Base-by-base conservation (phyloP, 2,888 invertebrate species). In the Helleia helle region DNA sequence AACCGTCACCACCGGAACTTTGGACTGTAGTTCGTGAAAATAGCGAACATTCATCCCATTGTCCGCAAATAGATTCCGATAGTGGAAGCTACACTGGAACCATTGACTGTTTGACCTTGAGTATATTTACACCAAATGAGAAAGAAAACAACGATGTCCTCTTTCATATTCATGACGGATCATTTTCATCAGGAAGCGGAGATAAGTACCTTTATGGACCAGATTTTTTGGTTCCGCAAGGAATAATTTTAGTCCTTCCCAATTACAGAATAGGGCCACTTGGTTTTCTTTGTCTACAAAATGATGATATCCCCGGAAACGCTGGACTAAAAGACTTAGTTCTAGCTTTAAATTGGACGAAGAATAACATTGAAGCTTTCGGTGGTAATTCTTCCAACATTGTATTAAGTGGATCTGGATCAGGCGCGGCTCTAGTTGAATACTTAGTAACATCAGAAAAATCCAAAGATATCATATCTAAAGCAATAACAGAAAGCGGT, bases 251-350 rank as follows among this genome's bases (percentile, higher is more conserved):
- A 11, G 69, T 80, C 26, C 46, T 79, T 42, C 77, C 79, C 4
- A 80, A 80, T 54, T 80, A 76, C 50, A 66, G 80, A 55, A 52
- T 77, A 3, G 77, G 84, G 6, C 57, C 73, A 7, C 58, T 81
- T 11, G 86, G 85, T 29, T 85, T 83, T 48, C 45, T 84, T 30
- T 77, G 76, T 47, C 44, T 71, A 34, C 59, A 57, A 42, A 72
- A 74, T 29, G 58, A 57, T 24, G 61, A 60, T 0, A 72, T 65
- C 6, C 73, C 68, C n/a, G 81, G 81, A 6, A 83, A 83, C 40
- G 75, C 75, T 2, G 83, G 63, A 1, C 52, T 81, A 26, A 81
- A 76, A 55, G 81, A 81, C 43, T 52, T 80, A 24, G 54, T 67
- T 8, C 47, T 71, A 31, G 81, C 79, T 11, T 53, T 83, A 12